Conservation (phyloP, 2,113 vertebrate genomes). For the Sander vitreus region DNA sequence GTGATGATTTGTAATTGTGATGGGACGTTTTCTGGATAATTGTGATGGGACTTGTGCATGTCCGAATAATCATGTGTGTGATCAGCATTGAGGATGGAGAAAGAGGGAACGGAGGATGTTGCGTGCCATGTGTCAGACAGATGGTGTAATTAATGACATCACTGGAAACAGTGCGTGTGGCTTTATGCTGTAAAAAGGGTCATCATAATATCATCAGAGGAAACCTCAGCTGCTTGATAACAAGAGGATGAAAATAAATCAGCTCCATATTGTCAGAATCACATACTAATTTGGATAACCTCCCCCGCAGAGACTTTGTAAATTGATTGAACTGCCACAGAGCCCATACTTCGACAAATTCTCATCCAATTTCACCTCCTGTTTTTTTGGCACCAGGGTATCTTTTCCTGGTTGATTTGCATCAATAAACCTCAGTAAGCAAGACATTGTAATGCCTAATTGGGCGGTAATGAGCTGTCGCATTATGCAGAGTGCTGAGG, state of each 20-base stretch:
- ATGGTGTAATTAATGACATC: constrained; percentile 70
- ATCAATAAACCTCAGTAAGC: constrained; percentile 85
- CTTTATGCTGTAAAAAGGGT: constrained; percentile 56
- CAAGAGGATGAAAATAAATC: constrained; percentile 45
- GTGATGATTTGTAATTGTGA: constrained; percentile 9
- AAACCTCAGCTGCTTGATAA: constrained; percentile 59
- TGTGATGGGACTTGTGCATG: neutral
- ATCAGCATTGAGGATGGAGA: neutral
- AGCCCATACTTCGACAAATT: constrained; percentile 71
- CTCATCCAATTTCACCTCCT: constrained; percentile 73
- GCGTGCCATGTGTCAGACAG: constrained; percentile 52
- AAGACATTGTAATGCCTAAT: constrained; percentile 87
- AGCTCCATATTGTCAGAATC: constrained; percentile 72
- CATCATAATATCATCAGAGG: constrained; percentile 55
- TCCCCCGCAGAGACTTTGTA: constrained; percentile 67
- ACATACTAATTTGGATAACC: constrained; percentile 69
- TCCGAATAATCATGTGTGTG: constrained; percentile 8
- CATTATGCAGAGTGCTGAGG: constrained; percentile 86
- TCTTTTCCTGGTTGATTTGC: constrained; percentile 85
- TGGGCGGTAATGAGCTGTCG: constrained; percentile 86
- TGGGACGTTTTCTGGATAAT: neutral
- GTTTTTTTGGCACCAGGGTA: constrained; percentile 80
- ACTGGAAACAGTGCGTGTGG: constrained; percentile 43
- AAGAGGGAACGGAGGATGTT: constrained; percentile 18
- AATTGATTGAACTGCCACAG: constrained; percentile 75